Conservation (phyloP, 2,113 vertebrate genomes). For the Gopherus flavomarginatus region DNA sequence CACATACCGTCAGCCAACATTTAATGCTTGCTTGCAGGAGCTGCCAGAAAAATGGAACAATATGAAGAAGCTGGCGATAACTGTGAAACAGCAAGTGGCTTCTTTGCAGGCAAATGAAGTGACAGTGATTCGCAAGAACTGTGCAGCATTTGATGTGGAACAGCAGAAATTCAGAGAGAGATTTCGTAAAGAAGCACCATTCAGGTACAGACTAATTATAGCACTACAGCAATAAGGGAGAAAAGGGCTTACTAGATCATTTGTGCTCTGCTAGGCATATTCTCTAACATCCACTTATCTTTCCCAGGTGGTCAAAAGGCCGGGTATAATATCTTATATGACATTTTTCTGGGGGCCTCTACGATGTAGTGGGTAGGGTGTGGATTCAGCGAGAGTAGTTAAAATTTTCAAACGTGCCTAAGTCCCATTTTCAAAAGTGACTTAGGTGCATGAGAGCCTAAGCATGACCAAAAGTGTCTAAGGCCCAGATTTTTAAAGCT, state of each 20-base stretch:
- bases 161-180: conserved; percentile 86
- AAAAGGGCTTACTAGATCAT: not conserved
- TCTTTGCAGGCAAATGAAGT: conserved; percentile 90
- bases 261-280: accelerated
- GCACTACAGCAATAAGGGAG: accelerated
- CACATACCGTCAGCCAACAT: not conserved
- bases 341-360: not conserved
- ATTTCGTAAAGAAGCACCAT: conserved; percentile 85
- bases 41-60: conserved; percentile 93
- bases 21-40: conserved; percentile 77
- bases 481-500: not conserved
- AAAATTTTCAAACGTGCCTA: not conserved
- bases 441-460: not conserved
- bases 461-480: not conserved
- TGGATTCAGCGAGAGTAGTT: not conserved
- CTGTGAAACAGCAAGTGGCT: conserved; percentile 89
- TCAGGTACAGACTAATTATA: conserved; percentile 81
- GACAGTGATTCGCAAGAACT: conserved; percentile 82
- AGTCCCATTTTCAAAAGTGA: not conserved
- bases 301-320: not conserved
- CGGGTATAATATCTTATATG: accelerated
- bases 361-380: accelerated
- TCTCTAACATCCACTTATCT: accelerated
- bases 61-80: conserved; percentile 84
- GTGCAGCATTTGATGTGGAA: conserved; percentile 82